Base-by-base conservation (phyloP, 1,140 invertebrate species). In the Pogonomyrmex barbatus region DNA sequence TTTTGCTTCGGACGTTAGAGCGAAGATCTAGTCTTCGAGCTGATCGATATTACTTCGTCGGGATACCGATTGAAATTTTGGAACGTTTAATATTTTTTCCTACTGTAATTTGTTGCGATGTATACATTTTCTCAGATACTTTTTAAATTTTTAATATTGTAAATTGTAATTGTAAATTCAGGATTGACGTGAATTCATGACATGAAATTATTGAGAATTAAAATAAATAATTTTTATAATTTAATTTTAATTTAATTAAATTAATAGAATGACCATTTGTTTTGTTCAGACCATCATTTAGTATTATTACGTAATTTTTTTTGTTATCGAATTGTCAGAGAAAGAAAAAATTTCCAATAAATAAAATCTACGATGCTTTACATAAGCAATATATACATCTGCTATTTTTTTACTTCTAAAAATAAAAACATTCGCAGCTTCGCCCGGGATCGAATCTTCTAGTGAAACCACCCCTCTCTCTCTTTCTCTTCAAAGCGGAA, bases 401-500 rank as follows among this genome's bases (percentile, higher is more conserved):
- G 6, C 52, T 47, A n/a, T 1, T 58, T 60, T 47, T 30, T 5
- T 12, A n/a, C 56, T 17, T 50, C 12, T n/a, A 73, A 71, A 83
- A 50, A 73, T 33, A 42, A 12, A 68, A 58, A 17, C 45, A 60
- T 14, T 36, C 12, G 42, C 70, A 50, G 17, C 2, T 12, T 62
- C 58, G 50, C 12, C 10, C 33, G 42, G 24, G 42, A 56, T 83
- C 39, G 42, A 50, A 73, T 85, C 54, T 67, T 71, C 58, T 36
- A 39, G 50, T 65, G 36, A 47, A 83, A 33, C 42, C 33, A 75
- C 6, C 68, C 79, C 68, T 39, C 67, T 47, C 73, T 17, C 45
- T 24, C 68, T 39, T 54, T 47, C 73, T 17, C 45, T 24, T 45
- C 63, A 70, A 60, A 83, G 84, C 52, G 78, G 68, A 75, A 90